phyloP scores from a whole-genome alignment of 2,797 vertebrate genomes.

The Cyprinella venusta region DNA sequence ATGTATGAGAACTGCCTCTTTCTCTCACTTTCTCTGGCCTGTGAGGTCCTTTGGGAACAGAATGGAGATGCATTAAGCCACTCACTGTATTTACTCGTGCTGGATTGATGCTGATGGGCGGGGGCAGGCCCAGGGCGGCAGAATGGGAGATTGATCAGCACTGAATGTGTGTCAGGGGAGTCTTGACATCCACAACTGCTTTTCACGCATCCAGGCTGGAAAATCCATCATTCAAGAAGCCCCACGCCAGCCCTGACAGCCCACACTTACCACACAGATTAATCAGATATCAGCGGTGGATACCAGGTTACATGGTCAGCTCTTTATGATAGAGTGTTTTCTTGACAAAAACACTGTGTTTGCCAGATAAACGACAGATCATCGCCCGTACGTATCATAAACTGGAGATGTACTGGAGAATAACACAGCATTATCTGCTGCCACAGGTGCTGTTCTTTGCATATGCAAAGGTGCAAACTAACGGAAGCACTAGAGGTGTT shows the following conservation, averaged over 20 bases:
- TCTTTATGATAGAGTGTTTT: slow-evolving; percentile 38
- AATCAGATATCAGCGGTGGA: slow-evolving; percentile 52
- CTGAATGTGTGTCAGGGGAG: slow-evolving; percentile 75
- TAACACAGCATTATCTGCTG: slow-evolving; percentile 18
- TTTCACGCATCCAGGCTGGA: slow-evolving; percentile 68
- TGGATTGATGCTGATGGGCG: slow-evolving; percentile 74
- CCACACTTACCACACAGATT: slow-evolving; percentile 65
- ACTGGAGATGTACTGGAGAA: background rate
- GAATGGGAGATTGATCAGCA: slow-evolving; percentile 77
- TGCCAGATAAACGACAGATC: slow-evolving; percentile 35
- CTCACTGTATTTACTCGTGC: slow-evolving; percentile 75
- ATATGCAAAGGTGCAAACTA: slow-evolving; percentile 28
- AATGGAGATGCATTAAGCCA: slow-evolving; percentile 74
- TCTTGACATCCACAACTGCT: slow-evolving; percentile 72
- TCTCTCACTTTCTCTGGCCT: slow-evolving; percentile 52
- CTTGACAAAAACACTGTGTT: slow-evolving; percentile 42
- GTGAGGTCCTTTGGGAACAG: slow-evolving; percentile 64
- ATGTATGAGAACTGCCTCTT: slow-evolving; percentile 6
- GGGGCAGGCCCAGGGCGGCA: slow-evolving; percentile 64
- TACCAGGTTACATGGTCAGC: slow-evolving; percentile 26
- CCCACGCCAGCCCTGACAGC: slow-evolving; percentile 62
- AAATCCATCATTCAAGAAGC: slow-evolving; percentile 68
- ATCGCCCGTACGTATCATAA: background rate
- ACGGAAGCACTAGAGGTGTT: slow-evolving; percentile 15
- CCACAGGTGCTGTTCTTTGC: background rate